phyloP scores from a whole-genome alignment of 2,888 invertebrate genomes.

The Agriopis leucophaearia region DNA sequence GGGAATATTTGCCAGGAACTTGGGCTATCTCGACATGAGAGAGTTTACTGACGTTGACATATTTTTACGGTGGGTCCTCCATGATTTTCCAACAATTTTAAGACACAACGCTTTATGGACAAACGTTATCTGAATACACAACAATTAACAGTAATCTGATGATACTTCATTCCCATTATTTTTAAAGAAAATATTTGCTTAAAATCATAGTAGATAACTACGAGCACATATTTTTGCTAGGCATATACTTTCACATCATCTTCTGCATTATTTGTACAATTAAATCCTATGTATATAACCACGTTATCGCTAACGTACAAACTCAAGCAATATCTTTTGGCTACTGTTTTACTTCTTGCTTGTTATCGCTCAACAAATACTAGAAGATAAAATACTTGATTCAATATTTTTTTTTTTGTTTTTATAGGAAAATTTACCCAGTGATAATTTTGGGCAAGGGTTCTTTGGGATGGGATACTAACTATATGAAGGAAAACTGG shows the following conservation, averaged over 20 bases:
- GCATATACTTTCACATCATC: background rate
- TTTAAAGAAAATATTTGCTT: background rate
- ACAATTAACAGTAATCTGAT: background rate
- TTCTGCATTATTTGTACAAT: constrained; percentile 18
- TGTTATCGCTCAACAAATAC: constrained; percentile 18
- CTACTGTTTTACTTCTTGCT: constrained; percentile 21
- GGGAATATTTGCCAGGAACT: constrained; percentile 72
- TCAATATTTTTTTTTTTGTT: constrained; percentile 3
- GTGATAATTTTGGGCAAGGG: constrained; percentile 78
- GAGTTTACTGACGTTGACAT: constrained; percentile 67
- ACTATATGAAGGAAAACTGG: constrained; percentile 74
- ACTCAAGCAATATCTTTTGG: constrained; percentile 20
- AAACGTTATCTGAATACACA: background rate
- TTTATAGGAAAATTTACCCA: constrained; percentile 74
- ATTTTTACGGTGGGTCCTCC: constrained; percentile 67
- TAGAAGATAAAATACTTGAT: background rate
- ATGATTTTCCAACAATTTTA: background rate
- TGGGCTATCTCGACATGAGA: constrained; percentile 74
- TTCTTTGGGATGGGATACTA: constrained; percentile 72
- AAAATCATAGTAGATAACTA: background rate
- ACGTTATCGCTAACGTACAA: constrained; percentile 13
- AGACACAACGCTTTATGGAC: too few relatives aligned
- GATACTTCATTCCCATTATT: background rate
- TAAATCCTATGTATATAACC: constrained; percentile 9
- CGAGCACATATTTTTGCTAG: background rate